Conservation (phyloP, 2,888 invertebrate species). For the Eurytoma adleriae region DNA sequence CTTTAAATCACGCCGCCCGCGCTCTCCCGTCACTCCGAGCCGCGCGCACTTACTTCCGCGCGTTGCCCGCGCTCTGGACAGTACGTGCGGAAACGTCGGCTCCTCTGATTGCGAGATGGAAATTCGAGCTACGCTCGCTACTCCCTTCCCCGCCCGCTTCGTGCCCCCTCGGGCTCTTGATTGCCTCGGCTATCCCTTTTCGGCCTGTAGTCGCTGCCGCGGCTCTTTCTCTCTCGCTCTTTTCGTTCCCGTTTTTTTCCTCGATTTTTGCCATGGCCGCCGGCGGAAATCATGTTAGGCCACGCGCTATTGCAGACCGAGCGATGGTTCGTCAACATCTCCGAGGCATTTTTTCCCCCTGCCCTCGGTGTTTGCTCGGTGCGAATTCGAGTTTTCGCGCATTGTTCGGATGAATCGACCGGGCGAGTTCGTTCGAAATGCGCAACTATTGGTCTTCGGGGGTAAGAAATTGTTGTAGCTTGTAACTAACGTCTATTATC, state of each 20-base stretch:
- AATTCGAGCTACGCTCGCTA: background rate
- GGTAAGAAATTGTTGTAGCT: too few species aligned
- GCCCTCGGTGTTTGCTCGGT: too few species aligned
- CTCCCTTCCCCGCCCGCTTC: background rate
- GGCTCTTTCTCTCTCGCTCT: background rate
- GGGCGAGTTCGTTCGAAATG: too few species aligned
- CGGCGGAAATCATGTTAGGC: background rate
- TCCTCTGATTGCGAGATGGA: slow-evolving; percentile 21
- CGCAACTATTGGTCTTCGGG: too few species aligned
- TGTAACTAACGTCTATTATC: too few species aligned
- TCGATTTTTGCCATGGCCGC: slow-evolving; percentile 8
- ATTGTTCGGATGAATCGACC: too few species aligned
- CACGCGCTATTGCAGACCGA: slow-evolving; percentile 9
- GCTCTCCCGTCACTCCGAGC: background rate
- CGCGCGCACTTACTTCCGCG: background rate
- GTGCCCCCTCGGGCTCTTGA: background rate
- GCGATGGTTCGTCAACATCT: background rate
- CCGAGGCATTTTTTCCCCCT: too few species aligned
- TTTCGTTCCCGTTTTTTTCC: background rate
- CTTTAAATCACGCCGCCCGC: slow-evolving; percentile 30
- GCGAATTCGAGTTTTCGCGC: too few species aligned
- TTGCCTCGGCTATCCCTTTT: background rate
- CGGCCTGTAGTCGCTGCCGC: background rate
- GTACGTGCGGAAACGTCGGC: background rate
- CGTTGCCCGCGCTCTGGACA: background rate